phyloP scores from a whole-genome alignment of 2,113 vertebrate species.

The Onychostoma macrolepis region DNA sequence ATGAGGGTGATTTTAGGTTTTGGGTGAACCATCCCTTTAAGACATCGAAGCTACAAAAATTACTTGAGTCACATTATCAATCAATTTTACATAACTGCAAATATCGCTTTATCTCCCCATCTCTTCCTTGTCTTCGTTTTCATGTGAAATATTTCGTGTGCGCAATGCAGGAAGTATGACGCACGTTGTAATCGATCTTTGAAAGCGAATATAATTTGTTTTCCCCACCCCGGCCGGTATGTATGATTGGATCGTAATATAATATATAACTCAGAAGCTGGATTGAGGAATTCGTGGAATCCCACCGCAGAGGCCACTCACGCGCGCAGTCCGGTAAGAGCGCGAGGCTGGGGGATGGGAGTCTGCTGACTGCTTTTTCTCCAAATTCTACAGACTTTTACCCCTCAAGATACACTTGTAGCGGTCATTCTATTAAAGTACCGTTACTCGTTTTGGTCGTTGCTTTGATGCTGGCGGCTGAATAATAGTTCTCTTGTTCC shows the following conservation, averaged over 20 bases:
- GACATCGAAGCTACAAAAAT: neutral
- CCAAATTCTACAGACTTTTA: neutral
- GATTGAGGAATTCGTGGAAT: conserved; percentile 46
- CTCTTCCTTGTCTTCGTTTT: neutral
- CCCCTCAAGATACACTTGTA: neutral
- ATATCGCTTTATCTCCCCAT: neutral
- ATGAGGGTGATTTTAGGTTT: neutral
- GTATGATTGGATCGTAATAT: neutral
- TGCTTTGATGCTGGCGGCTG: neutral
- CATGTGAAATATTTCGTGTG: neutral
- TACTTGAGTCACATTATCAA: neutral
- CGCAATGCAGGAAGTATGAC: neutral
- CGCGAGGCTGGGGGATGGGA: conserved; percentile 44
- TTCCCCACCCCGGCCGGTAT: neutral
- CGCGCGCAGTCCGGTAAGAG: conserved; percentile 11
- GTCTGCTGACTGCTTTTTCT: neutral
- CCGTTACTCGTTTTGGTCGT: neutral
- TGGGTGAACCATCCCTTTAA: neutral
- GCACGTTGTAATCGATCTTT: neutral
- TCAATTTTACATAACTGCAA: neutral
- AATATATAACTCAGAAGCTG: neutral
- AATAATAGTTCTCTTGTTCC: neutral
- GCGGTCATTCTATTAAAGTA: neutral
- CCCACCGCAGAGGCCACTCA: conserved; percentile 32
- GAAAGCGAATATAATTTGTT: neutral